These are phyloP conservation scores for Turnix velox DNA, from an alignment of 2,113 vertebrate genomes.

Conservation along the genomic window DNA sequence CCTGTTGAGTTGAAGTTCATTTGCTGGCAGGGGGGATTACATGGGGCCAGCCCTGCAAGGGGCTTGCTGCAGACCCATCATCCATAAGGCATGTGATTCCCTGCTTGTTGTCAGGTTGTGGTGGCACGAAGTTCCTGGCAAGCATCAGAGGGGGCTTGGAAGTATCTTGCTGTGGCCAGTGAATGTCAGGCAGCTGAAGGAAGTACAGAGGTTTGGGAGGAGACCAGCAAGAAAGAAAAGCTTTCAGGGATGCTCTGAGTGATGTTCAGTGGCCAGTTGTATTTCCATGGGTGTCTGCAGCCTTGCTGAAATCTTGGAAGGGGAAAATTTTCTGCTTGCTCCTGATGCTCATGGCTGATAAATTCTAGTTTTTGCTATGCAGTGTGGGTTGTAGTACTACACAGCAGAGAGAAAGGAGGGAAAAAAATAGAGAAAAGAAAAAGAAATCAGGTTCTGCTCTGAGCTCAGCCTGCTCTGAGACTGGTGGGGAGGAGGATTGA, in stretches of 20 bases:
- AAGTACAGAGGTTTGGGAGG: not conserved
- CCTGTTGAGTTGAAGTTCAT: constrained; percentile 18
- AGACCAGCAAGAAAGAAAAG: not conserved
- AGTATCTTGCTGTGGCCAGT: not conserved
- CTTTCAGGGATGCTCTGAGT: accelerated
- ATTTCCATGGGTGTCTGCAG: not conserved
- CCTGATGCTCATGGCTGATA: not conserved
- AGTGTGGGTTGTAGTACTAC: no score
- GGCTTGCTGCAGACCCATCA: not conserved
- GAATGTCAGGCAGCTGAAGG: not conserved
- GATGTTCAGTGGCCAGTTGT: not conserved
- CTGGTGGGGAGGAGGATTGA: not conserved
- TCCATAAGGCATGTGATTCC: not conserved
- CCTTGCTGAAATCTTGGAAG: not conserved
- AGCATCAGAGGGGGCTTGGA: not conserved
- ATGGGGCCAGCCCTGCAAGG: not conserved
- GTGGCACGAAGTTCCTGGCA: not conserved
- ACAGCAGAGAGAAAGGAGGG: not conserved
- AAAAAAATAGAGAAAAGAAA: not conserved
- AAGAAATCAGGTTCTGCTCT: not conserved
- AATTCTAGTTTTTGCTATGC: not conserved
- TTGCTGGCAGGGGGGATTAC: not conserved
- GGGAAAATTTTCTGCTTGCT: not conserved
- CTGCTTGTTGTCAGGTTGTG: not conserved
- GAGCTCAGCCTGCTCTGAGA: not conserved